Conservation (phyloP, 2,888 invertebrate genomes). For the Meandrusa payeni region DNA sequence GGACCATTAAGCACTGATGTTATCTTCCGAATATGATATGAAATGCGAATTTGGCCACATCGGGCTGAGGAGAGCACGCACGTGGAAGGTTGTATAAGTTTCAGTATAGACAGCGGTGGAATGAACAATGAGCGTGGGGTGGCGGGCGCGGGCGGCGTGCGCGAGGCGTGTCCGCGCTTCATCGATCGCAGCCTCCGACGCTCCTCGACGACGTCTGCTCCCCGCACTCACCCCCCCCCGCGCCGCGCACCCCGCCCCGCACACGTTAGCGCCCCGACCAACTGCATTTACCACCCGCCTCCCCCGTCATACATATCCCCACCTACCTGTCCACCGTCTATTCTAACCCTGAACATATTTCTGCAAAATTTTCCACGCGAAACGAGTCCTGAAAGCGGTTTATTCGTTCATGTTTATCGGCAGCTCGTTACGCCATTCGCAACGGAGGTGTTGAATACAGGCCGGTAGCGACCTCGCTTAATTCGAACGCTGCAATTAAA, state of each 20-base stretch:
- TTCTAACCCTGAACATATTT: conserved; percentile 44
- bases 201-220: conserved; percentile 75
- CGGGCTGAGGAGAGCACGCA: too few relatives aligned
- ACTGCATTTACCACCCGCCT: conserved; percentile 77
- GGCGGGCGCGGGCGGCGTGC: conserved; percentile 42
- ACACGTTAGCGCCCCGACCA: conserved; percentile 77
- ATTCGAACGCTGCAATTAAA: conserved; percentile 62
- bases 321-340: conserved; percentile 58
- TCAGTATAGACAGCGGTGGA: conserved; percentile 44
- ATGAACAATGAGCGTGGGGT: conserved; percentile 65
- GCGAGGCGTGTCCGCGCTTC: conserved; percentile 79
- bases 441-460: conserved; percentile 61
- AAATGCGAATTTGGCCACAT: too few relatives aligned
- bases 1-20: too few relatives aligned
- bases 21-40: too few relatives aligned
- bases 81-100: conserved; percentile 7
- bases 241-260: conserved; percentile 46
- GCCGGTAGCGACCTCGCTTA: conserved; percentile 45
- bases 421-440: conserved; percentile 45
- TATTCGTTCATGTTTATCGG: conserved; percentile 36
- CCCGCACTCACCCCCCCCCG: conserved; percentile 41
- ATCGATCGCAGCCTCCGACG: conserved; percentile 79
- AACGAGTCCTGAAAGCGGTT: background rate
- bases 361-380: conserved; percentile 33
- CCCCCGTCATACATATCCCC: conserved; percentile 51